phyloP scores from a whole-genome alignment of 2,113 vertebrate genomes.

The Thalassoma bifasciatum region DNA sequence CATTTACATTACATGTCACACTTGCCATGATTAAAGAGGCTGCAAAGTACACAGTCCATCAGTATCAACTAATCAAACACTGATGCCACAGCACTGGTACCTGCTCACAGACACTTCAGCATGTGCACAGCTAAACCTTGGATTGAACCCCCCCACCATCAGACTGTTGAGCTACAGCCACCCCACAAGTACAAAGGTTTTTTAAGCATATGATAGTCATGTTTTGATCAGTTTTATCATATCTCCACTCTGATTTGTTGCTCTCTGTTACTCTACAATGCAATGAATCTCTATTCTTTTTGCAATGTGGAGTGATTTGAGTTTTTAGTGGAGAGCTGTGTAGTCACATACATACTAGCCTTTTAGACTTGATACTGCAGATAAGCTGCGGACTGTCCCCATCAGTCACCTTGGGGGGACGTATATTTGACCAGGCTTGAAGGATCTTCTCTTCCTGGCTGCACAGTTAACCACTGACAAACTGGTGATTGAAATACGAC shows the following conservation, averaged over 20 bases:
- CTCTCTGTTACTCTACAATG: not conserved
- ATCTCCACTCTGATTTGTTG: slow-evolving; percentile 2
- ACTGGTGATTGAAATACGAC: slow-evolving; percentile 57
- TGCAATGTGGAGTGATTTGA: too few relatives aligned
- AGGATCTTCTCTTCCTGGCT: slow-evolving; percentile 5
- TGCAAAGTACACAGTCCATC: too few relatives aligned
- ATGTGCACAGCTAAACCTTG: too few relatives aligned
- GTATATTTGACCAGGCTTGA: slow-evolving; percentile 35
- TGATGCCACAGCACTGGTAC: too few relatives aligned
- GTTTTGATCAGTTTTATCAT: slow-evolving; percentile 47
- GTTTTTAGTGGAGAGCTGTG: not conserved
- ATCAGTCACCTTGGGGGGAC: slow-evolving; percentile 24
- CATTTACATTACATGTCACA: too few relatives aligned
- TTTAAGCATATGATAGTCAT: not conserved
- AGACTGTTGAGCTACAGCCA: too few relatives aligned
- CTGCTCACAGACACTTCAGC: too few relatives aligned
- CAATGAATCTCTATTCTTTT: not conserved
- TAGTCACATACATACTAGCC: not conserved
- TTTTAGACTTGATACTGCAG: slow-evolving; percentile 16
- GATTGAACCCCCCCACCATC: too few relatives aligned
- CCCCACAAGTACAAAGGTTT: not conserved
- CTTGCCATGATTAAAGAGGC: too few relatives aligned
- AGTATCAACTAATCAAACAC: too few relatives aligned
- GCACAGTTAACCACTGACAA: slow-evolving; percentile 39
- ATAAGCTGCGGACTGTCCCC: slow-evolving; percentile 25